A percentile compares a stretch with the other conserved stretches of the same genome.
These are phyloP conservation scores for Lithodes maja DNA, from an alignment of 2,888 invertebrate genomes.

Conservation along the genomic window DNA sequence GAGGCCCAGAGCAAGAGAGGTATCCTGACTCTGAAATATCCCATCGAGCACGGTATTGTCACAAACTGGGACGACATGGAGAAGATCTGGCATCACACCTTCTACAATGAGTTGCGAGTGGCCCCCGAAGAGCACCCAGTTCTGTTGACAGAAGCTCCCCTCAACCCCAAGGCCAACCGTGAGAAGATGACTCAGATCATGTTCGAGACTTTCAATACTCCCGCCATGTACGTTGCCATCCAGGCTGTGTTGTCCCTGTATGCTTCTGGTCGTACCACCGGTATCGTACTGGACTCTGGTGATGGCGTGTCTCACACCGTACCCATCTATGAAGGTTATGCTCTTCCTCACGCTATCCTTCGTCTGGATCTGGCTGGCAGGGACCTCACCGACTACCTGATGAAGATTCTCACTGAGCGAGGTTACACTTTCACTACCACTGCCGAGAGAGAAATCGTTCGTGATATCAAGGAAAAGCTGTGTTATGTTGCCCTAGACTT, in stretches of 20 bases:
- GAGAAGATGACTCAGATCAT: conserved; percentile 90
- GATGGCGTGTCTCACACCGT: conserved; percentile 69
- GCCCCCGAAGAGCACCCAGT: conserved; percentile 97
- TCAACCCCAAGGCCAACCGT: conserved; percentile 96
- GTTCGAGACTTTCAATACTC: conserved; percentile 76
- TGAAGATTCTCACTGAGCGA: conserved; percentile 77
- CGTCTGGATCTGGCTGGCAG: conserved; percentile 84
- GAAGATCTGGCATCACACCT: conserved; percentile 99
- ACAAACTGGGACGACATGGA: conserved; percentile 99
- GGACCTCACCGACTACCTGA: not conserved
- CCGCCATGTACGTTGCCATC: conserved; percentile 77
- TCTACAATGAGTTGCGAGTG: conserved; percentile 97
- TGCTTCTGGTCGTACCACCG: conserved; percentile 75
- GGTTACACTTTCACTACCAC: conserved; percentile 84
- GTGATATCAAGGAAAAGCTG: not conserved
- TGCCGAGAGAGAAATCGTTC: not conserved
- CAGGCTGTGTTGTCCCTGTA: conserved; percentile 78
- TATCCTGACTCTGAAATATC: conserved; percentile 89
- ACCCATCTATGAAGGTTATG: conserved; percentile 73
- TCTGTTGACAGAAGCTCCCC: conserved; percentile 93
- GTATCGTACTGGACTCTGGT: conserved; percentile 65
- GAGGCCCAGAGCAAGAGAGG: conserved; percentile 91
- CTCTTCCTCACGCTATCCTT: conserved; percentile 96
- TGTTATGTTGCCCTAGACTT: conserved; percentile 46
- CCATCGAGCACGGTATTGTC: conserved; percentile 97